A percentile compares a stretch with the other conserved stretches of the same genome.
Evolutionary conservation across 2,888 invertebrate genomes (phyloP).

Genomic region (Abscondita cerata): DNA sequence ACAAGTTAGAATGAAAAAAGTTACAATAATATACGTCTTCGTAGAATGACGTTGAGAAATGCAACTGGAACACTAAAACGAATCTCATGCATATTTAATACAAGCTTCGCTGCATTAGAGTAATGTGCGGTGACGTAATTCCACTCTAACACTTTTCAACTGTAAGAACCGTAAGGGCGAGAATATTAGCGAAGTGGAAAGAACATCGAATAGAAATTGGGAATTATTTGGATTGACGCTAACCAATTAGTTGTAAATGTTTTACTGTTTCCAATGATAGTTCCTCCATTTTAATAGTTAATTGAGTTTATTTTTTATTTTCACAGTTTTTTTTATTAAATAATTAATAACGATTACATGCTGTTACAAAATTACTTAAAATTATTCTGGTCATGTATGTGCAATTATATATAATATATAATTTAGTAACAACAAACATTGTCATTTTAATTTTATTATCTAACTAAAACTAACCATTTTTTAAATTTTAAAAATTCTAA

Average conservation of each 20-base stretch:
- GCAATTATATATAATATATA: no score
- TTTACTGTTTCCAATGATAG: slow-evolving; percentile 22
- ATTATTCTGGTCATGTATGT: no score
- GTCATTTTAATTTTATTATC: no score
- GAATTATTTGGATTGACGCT: slow-evolving; percentile 41
- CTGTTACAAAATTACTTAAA: no score
- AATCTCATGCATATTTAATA: slow-evolving; percentile 40
- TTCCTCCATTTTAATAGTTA: slow-evolving; percentile 20
- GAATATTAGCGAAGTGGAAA: slow-evolving; percentile 38
- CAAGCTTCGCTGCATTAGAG: slow-evolving; percentile 35
- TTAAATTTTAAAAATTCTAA: slow-evolving; percentile 43
- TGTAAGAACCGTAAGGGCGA: slow-evolving; percentile 34
- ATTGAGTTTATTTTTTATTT: slow-evolving; percentile 1
- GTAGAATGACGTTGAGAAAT: no score
- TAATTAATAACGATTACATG: no score
- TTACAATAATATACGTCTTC: no score
- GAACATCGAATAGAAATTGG: slow-evolving; percentile 42
- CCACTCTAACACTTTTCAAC: slow-evolving; percentile 37
- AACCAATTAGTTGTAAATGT: slow-evolving; percentile 38
- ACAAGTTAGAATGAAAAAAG: no score
- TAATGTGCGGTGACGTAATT: slow-evolving; percentile 41
- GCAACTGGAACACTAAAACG: neutral
- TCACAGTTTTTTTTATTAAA: no score
- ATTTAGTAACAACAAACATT: no score
- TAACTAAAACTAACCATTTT: no score